Conservation (phyloP, 2,113 vertebrate species). For the Eonycteris spelaea region DNA sequence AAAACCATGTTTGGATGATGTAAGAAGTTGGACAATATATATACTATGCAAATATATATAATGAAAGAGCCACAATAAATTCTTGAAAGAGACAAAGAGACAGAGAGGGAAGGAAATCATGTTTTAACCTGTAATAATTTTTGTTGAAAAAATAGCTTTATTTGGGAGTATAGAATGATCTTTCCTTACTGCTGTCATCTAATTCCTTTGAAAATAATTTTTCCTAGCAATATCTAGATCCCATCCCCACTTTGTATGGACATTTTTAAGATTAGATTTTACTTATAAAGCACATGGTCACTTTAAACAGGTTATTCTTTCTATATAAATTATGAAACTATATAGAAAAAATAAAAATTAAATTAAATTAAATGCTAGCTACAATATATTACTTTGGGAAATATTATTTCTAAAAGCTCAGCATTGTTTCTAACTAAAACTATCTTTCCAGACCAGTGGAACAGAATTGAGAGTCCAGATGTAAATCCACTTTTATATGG, state of each 20-base stretch:
- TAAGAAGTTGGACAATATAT: background rate
- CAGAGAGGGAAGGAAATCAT: background rate
- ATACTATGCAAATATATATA: background rate
- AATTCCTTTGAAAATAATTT: background rate
- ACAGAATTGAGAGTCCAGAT: too few relatives aligned
- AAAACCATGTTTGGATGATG: background rate
- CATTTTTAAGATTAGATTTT: background rate
- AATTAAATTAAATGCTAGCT: background rate
- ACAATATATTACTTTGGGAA: background rate
- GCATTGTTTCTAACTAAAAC: conserved; percentile 21
- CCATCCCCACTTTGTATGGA: background rate
- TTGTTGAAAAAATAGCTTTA: background rate
- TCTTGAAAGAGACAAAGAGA: background rate
- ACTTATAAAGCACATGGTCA: background rate
- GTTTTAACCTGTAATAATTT: background rate
- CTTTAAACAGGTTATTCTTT: background rate
- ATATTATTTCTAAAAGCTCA: conserved; percentile 1
- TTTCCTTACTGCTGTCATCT: background rate
- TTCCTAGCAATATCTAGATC: background rate
- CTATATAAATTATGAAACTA: background rate
- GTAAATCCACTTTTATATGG: too few relatives aligned
- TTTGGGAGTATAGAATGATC: background rate
- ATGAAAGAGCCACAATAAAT: background rate
- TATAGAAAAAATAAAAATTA: background rate
- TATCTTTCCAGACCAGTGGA: background rate